Evolutionary conservation across 2,888 invertebrate genomes (phyloP).

Genomic region (Unio pictorum): DNA sequence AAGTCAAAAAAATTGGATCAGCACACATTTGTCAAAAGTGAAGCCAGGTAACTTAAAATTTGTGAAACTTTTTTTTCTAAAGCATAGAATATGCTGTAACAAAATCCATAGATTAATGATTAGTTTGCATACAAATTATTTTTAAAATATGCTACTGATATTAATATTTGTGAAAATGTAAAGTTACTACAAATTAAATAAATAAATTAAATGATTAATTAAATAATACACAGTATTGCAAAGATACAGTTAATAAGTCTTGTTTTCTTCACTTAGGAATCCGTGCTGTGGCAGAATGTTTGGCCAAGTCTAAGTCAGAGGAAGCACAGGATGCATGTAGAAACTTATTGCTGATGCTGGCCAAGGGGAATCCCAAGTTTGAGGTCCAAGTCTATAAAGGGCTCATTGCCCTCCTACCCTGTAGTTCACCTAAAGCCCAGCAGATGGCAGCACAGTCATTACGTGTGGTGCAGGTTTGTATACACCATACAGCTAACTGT

Average conservation of each 20-base stretch:
- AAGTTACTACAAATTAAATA: no score
- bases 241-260: no score
- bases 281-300: constrained; percentile 70
- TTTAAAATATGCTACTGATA: no score
- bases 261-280: constrained; percentile 59
- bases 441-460: constrained; percentile 71
- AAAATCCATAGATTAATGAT: no score
- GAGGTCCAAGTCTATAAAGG: constrained; percentile 71
- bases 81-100: no score
- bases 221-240: not conserved
- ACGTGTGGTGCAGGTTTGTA: constrained; percentile 63
- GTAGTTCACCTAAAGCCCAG: constrained; percentile 71
- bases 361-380: constrained; percentile 71
- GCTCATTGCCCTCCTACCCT: constrained; percentile 71
- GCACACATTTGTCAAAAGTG: no score
- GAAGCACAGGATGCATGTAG: constrained; percentile 70
- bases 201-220: no score
- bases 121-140: no score
- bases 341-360: constrained; percentile 66
- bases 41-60: no score
- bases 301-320: constrained; percentile 70
- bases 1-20: no score
- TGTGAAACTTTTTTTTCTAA: no score
- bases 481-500: not conserved
- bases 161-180: no score